These are phyloP conservation scores for Kryphioiulus occultus DNA, from an alignment of 2,888 invertebrate species.

Conservation along the genomic window DNA sequence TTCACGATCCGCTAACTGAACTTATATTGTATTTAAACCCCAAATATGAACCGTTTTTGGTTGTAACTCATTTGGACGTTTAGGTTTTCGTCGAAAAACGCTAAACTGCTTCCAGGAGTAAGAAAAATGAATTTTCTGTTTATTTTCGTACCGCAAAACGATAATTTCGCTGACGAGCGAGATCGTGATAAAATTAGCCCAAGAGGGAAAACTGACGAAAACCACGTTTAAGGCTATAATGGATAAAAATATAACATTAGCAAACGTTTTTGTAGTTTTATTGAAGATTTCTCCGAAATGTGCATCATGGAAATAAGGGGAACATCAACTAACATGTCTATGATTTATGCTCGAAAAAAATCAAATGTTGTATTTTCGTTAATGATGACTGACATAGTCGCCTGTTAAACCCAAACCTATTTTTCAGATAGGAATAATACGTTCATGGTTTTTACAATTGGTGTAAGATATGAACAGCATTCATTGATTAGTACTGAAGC, in stretches of 20 bases:
- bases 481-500: neutral
- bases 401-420: neutral
- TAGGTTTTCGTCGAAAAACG: neutral
- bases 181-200: neutral
- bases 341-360: neutral
- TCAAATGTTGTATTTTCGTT: neutral
- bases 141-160: neutral
- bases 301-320: no score
- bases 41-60: neutral
- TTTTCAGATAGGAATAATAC: neutral
- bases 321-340: neutral
- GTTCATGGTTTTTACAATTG: neutral
- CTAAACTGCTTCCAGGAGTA: neutral
- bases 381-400: neutral
- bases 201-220: neutral
- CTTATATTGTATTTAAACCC: slow-evolving; percentile 9
- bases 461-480: neutral
- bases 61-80: neutral
- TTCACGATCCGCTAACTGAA: neutral
- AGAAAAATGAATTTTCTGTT: neutral
- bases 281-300: no score
- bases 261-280: neutral
- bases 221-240: neutral
- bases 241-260: no score
- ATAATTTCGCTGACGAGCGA: neutral